Conservation (phyloP, 2,797 vertebrate genomes). For the Merluccius polli region DNA sequence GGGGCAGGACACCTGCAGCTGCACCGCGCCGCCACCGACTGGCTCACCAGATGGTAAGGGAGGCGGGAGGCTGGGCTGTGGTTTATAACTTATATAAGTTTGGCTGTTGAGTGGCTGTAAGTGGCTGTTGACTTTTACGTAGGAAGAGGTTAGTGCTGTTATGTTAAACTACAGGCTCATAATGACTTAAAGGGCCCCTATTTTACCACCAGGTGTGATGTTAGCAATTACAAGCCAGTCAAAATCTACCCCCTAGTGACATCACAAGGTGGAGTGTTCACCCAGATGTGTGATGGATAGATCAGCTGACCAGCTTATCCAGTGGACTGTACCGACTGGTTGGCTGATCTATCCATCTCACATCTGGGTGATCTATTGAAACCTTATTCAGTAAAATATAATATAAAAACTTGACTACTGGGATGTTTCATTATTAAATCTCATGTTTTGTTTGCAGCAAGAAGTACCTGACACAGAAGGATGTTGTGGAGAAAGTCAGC, state of each 20-base stretch:
- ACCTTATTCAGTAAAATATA: not conserved
- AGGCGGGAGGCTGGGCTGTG: too few relatives aligned
- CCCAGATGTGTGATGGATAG: too few relatives aligned
- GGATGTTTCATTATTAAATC: not conserved
- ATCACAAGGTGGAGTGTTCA: too few relatives aligned
- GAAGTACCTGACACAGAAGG: slow-evolving; percentile 97
- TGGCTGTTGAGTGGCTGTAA: too few relatives aligned
- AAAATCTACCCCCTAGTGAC: too few relatives aligned
- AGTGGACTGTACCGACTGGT: too few relatives aligned
- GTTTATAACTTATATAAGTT: not conserved
- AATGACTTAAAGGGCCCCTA: not conserved
- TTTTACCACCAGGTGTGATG: too few relatives aligned
- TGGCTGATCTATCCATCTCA: too few relatives aligned
- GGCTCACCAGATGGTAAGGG: slow-evolving; percentile 96
- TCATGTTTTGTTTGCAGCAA: slow-evolving; percentile 75
- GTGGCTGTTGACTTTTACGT: too few relatives aligned
- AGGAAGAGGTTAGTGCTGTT: not conserved
- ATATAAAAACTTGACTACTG: not conserved
- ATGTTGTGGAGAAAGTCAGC: slow-evolving; percentile 96
- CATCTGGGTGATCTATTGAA: too few relatives aligned
- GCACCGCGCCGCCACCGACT: slow-evolving; percentile 91
- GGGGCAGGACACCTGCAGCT: slow-evolving; percentile 96
- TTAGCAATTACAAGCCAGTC: too few relatives aligned
- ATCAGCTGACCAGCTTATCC: too few relatives aligned
- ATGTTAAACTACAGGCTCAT: not conserved